Percentiles rank a stretch among this genome's conserved stretches.
These are phyloP conservation scores for Callopanchax toddi DNA, from an alignment of 2,113 vertebrate genomes.

Conservation along the genomic window DNA sequence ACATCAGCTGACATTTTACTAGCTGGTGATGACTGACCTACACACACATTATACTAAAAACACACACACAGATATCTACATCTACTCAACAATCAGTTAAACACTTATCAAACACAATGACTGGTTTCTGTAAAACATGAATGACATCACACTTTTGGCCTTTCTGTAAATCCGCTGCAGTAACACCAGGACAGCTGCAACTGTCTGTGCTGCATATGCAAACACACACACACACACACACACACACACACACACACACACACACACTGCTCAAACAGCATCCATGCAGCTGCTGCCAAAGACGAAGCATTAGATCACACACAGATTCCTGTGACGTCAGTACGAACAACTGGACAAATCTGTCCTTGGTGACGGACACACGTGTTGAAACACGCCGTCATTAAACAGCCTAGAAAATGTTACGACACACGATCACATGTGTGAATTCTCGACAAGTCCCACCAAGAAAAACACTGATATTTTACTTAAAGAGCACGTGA, in stretches of 20 bases:
- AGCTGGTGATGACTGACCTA: constrained; percentile 7
- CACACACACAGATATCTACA: not conserved
- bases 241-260: constrained; percentile 23
- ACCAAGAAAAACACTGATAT: not conserved
- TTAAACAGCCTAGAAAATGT: not conserved
- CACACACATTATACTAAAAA: not conserved
- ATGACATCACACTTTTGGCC: constrained; percentile 61
- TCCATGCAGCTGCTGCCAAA: constrained; percentile 59
- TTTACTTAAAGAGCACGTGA: no score
- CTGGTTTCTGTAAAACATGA: constrained; percentile 19
- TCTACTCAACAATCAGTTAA: not conserved
- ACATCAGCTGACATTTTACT: no score
- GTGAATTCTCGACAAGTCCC: not conserved
- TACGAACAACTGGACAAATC: constrained; percentile 39
- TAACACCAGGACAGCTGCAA: constrained; percentile 69
- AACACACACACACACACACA: constrained; percentile 13
- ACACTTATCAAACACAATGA: constrained; percentile 44
- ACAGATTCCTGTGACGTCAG: constrained; percentile 36
- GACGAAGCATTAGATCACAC: constrained; percentile 8
- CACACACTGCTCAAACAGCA: constrained; percentile 9
- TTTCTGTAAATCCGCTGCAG: constrained; percentile 22
- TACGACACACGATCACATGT: not conserved
- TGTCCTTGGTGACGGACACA: constrained; percentile 24
- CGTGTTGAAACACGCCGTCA: constrained; percentile 24
- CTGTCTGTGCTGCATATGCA: constrained; percentile 26